A percentile compares a stretch with the other conserved stretches of the same genome.
Conservation (phyloP, 1,140 invertebrate genomes). For the Ditylenchus dipsaci region DNA sequence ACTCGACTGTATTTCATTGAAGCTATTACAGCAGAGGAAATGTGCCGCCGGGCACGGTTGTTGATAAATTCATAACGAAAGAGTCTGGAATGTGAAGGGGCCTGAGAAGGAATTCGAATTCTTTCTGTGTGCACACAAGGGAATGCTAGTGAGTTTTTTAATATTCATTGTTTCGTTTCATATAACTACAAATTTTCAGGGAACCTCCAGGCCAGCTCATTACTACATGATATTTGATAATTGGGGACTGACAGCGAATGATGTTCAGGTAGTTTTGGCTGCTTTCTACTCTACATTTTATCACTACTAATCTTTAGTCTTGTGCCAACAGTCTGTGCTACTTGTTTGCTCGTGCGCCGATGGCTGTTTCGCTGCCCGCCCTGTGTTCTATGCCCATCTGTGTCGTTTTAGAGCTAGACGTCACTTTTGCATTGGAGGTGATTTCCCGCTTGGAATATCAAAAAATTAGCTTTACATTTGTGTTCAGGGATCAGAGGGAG, state of each 20-base stretch:
- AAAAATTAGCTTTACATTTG: no score
- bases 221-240: constrained; percentile 80
- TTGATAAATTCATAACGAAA: constrained; percentile 34
- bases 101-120: constrained; percentile 26
- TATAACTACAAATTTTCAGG: constrained; percentile 64
- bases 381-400: constrained; percentile 36
- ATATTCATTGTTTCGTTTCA: background rate
- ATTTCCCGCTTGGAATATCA: no score
- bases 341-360: constrained; percentile 15
- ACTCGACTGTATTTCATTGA: no score
- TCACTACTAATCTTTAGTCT: constrained; percentile 1
- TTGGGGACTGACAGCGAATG: constrained; percentile 68
- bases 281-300: background rate
- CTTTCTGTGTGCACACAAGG: constrained; percentile 27
- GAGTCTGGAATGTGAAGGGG: no score
- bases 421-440: no score
- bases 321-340: constrained; percentile 19
- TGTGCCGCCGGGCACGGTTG: constrained; percentile 26
- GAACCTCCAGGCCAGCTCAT: constrained; percentile 78
- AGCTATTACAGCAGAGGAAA: constrained; percentile 29
- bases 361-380: constrained; percentile 27
- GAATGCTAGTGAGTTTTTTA: constrained; percentile 22
- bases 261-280: constrained; percentile 69
- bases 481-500: no score
- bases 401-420: constrained; percentile 21